Evolutionary conservation across 2,797 vertebrate genomes (phyloP).

Genomic region (Fratercula arctica): DNA sequence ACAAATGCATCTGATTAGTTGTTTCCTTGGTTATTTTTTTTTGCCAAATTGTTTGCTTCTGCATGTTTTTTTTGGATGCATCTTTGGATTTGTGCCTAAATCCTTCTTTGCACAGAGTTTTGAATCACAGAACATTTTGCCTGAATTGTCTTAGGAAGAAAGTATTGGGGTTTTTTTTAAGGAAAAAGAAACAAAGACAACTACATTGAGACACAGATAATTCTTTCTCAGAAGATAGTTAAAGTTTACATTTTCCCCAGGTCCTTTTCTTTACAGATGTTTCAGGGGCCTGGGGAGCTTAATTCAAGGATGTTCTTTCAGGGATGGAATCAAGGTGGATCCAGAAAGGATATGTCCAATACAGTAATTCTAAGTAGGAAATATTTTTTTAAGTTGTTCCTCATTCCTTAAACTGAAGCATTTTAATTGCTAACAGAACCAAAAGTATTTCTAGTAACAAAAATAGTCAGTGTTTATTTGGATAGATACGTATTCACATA

Average conservation of each 20-base stretch:
- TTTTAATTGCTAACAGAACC: slow-evolving; percentile 38
- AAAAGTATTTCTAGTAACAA: slow-evolving; percentile 21
- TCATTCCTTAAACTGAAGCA: slow-evolving; percentile 15
- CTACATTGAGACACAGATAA: background rate
- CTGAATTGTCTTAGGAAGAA: background rate
- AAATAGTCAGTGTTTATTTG: slow-evolving; percentile 27
- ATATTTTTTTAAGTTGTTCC: background rate
- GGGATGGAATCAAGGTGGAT: background rate
- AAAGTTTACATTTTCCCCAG: background rate
- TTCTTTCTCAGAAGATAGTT: background rate
- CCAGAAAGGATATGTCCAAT: background rate
- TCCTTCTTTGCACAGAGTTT: background rate
- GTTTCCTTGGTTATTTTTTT: background rate
- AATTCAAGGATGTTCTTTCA: background rate
- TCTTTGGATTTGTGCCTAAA: background rate
- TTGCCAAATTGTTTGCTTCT: background rate
- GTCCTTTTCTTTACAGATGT: background rate
- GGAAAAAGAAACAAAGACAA: background rate
- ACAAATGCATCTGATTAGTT: background rate
- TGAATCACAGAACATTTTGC: background rate
- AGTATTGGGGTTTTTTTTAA: background rate
- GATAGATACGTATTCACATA: background rate
- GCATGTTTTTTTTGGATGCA: background rate
- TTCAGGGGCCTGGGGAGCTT: background rate
- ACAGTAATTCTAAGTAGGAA: background rate